phyloP scores from a whole-genome alignment of 2,797 vertebrate genomes.

The Sebastes nivosus region DNA sequence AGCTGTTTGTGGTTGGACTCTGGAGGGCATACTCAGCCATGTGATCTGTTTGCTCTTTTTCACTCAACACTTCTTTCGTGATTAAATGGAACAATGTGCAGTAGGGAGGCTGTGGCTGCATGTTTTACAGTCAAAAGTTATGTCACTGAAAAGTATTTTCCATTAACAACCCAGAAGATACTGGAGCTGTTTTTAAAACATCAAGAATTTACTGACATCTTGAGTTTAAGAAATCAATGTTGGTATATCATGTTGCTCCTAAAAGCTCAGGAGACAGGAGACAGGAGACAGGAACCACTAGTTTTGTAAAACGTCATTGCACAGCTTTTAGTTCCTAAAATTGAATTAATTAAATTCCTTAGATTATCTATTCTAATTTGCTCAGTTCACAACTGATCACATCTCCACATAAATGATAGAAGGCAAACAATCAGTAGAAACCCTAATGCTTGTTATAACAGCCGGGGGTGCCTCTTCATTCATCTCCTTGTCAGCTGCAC shows the following conservation, averaged over 20 bases:
- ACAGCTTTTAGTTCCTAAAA: background rate
- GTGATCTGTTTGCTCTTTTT: background rate
- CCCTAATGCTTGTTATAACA: background rate
- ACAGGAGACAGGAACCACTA: background rate
- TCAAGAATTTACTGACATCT: background rate
- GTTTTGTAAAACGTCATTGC: background rate
- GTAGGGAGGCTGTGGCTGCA: background rate
- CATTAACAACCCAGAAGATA: background rate
- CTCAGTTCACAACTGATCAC: background rate
- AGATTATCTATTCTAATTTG: background rate
- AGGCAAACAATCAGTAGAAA: background rate
- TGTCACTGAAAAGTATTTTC: background rate
- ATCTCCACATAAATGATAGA: background rate
- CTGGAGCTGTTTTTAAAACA: background rate
- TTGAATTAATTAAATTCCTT: too few species aligned
- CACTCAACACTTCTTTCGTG: background rate
- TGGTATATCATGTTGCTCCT: background rate
- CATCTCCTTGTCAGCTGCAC: constrained; percentile 26
- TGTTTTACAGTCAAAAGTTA: constrained; percentile 21
- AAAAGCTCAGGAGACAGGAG: background rate
- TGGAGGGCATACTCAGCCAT: background rate
- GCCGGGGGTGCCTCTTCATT: constrained; percentile 18
- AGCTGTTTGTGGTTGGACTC: background rate
- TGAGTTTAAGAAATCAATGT: background rate
- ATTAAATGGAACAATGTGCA: background rate